Percentiles rank a stretch among this genome's conserved stretches.
Evolutionary conservation across 2,888 invertebrate genomes (phyloP).

Genomic region (Noctua fimbriata): DNA sequence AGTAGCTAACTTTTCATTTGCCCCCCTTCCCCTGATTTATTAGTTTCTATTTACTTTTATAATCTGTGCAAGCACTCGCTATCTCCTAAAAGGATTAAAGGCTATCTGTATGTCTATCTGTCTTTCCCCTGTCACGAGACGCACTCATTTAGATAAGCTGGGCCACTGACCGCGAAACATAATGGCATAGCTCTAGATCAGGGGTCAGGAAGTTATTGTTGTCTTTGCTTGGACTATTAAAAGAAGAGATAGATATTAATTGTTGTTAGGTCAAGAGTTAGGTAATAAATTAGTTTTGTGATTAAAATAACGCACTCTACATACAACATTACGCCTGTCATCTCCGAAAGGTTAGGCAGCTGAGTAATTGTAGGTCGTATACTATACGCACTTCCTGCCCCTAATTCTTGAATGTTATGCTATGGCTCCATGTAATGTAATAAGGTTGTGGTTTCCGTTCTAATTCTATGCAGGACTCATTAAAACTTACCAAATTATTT

Average conservation of each 20-base stretch:
- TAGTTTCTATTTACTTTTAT: not conserved
- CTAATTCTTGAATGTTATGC: not conserved
- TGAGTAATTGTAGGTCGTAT: not conserved
- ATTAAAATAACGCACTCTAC: not conserved
- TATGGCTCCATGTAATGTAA: not conserved
- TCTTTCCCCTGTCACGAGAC: conserved; percentile 2
- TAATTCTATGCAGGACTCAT: no score
- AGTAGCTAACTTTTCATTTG: not conserved
- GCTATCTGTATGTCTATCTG: not conserved
- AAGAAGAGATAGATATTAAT: not conserved
- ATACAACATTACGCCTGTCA: not conserved
- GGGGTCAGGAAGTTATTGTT: conserved; percentile 21
- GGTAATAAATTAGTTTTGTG: not conserved
- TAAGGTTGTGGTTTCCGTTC: no score
- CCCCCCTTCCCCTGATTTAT: not conserved
- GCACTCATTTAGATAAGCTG: conserved; percentile 32
- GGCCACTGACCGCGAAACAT: conserved; percentile 40
- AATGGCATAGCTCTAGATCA: conserved; percentile 16
- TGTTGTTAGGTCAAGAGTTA: conserved; percentile 10
- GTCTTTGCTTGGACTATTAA: conserved; percentile 1
- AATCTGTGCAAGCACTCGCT: not conserved
- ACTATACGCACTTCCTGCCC: not conserved
- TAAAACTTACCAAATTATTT: no score
- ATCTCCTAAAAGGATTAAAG: conserved; percentile 11
- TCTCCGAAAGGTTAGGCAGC: not conserved